Evolutionary conservation across 23 tunicate genomes (phyloP), one percentile per base, ranked within the genome.

Genomic region (Trididemnum clinides): DNA sequence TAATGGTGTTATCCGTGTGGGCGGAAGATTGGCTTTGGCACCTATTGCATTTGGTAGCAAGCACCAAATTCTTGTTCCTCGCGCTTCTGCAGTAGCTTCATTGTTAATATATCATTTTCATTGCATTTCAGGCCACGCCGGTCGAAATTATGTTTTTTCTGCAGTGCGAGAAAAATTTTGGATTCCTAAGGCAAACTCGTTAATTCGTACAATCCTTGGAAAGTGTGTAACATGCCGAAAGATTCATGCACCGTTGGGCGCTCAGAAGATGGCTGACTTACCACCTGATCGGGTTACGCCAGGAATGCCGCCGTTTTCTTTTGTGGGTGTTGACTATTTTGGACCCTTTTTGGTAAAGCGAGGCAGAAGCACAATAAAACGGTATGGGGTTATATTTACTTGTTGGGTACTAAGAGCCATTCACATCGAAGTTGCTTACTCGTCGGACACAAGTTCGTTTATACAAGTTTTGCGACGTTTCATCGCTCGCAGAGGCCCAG

Each of bases 391-490:
- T 69, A 4, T 69, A 4, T 69, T 69, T 33, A 69, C 76, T 5
- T 69, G 76, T 33, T 21, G 28, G 4, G 21, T 5, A 6, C 32
- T 69, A 69, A 31, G 76, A 69, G 76, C 76, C 4, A 33, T 69
- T 32, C 76, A 69, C 76, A 69, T 69, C 32, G 39, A 69, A 33
- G 32, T 69, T 21, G 76, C 76, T 32, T 37, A 69, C 37, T 28
- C 37, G 7, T 33, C 32, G 38, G 37, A 29, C 39, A 69, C 76
- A 6, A 69, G 18, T 31, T 85, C 82, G 1, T 74, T 85, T 64
- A 78, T 79, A 18, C 59, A 59, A 26, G 90, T 85, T 6, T 28
- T 86, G 25, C 33, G 77, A 4, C 51, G 90, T 20, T 79, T 86
- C 37, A 34, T 35, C 15, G 77, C 57, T 19, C 84, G 90, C 15